Percentiles rank a stretch among this genome's conserved stretches.
Evolutionary conservation across 2,888 invertebrate species (phyloP).

Genomic region (Ligdia adustata): DNA sequence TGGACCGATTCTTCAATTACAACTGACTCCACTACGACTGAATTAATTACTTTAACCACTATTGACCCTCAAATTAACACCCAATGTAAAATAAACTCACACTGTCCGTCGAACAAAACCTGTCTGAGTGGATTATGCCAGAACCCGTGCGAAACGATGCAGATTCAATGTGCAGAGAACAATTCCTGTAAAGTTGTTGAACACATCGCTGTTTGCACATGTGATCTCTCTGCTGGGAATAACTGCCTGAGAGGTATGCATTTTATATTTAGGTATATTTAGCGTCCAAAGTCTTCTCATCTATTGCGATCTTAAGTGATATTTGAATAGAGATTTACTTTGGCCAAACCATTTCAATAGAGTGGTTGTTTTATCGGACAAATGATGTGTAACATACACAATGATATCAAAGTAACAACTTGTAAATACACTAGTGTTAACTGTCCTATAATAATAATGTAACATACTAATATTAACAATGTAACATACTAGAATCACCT

Average conservation of each 20-base stretch:
- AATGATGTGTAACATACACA: slow-evolving; percentile 44
- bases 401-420: slow-evolving; percentile 21
- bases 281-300: slow-evolving; percentile 39
- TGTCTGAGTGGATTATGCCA: slow-evolving; percentile 86
- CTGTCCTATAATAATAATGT: slow-evolving; percentile 40
- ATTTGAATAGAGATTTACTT: neutral
- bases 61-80: slow-evolving; percentile 56
- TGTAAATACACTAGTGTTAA: slow-evolving; percentile 52
- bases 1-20: slow-evolving; percentile 70
- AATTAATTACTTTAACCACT: slow-evolving; percentile 49
- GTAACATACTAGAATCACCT: slow-evolving; percentile 86
- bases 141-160: slow-evolving; percentile 83
- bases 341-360: no score
- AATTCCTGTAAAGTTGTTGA: slow-evolving; percentile 85
- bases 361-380: slow-evolving; percentile 75
- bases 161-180: slow-evolving; percentile 83
- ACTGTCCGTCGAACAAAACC: slow-evolving; percentile 86
- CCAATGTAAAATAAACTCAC: slow-evolving; percentile 84
- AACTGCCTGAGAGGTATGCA: slow-evolving; percentile 86
- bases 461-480: slow-evolving; percentile 69
- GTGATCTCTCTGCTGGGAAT: slow-evolving; percentile 83
- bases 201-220: slow-evolving; percentile 86
- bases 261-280: slow-evolving; percentile 50
- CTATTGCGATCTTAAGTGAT: no score
- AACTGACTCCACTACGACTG: slow-evolving; percentile 70